These are phyloP conservation scores for Cheilosia vernalis DNA, from an alignment of 2,888 invertebrate genomes.

Conservation along the genomic window DNA sequence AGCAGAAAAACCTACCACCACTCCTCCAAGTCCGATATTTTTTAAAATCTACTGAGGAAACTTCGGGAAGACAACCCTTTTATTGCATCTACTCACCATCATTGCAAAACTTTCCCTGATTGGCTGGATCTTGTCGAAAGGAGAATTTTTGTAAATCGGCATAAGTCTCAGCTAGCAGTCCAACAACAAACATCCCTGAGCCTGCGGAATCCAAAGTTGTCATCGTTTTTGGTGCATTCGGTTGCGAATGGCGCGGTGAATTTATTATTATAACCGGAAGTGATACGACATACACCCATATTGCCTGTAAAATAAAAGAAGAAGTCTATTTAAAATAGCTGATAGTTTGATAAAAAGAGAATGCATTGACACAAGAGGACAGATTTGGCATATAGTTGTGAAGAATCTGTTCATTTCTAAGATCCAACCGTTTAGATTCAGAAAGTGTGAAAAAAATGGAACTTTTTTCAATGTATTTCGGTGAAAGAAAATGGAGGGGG, in stretches of 20 bases:
- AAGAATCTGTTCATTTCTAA: no score
- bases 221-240: constrained; percentile 92
- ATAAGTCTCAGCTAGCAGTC: constrained; percentile 93
- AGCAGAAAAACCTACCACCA: no score
- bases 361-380: not conserved
- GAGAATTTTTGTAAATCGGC: constrained; percentile 96
- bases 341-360: not conserved
- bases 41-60: no score
- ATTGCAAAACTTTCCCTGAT: constrained; percentile 96
- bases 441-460: no score
- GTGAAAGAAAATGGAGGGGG: no score
- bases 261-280: constrained; percentile 96
- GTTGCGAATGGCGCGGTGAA: constrained; percentile 91
- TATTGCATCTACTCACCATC: constrained; percentile 86
- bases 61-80: no score
- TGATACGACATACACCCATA: constrained; percentile 96
- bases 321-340: not conserved
- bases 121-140: constrained; percentile 93
- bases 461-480: no score
- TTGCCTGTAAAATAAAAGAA: constrained; percentile 85
- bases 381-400: no score
- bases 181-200: constrained; percentile 92
- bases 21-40: no score
- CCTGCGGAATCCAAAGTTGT: constrained; percentile 94
- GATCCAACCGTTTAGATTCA: no score